Base-by-base conservation (phyloP, 2,888 invertebrate genomes). In the Trichogramma dendrolimi region DNA sequence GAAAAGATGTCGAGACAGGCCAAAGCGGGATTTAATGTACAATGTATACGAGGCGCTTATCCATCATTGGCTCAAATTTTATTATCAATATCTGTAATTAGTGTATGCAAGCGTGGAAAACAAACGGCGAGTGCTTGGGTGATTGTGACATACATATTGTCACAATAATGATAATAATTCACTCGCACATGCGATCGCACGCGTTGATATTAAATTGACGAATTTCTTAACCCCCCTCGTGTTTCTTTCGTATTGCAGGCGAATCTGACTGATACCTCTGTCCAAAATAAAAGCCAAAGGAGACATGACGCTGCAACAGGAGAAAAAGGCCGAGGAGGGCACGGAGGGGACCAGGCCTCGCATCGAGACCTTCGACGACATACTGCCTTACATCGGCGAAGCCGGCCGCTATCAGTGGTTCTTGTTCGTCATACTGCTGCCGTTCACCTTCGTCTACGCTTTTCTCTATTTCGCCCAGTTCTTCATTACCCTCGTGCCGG, bases 401-500 rank as follows among this genome's bases (percentile, higher is more conserved):
- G 78, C 78, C n/a, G 74, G 77, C 55, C 70, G 74, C 53, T 79
- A 79, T 65, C 79, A 79, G 62, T 72, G 73, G 70, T 71, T 78
- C 63, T 73, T 79, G 38, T 79, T 79, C 67, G 38, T 79, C 39
- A 65, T 79, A 4, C 70, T 79, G 0, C 67, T 79, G 61, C 79
- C 79, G 11, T 79, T 79, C 62, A 78, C 78, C 48, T 75, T 79
- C 64, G 78, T 77, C 52, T 79, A 79, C 60, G 77, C 78, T 4
- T 78, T 78, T 63, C 74, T 79, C 7, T 79, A 79, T 63, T 79
- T 79, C 64, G 75, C 78, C 11, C 79, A 79, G 67, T 78, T 79
- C 68, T 79, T 79, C 64, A 69, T 79, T 53, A 79, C 79, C 4
- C 71, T 79, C 47, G 61, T 77, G 14, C 79, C 79, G 0, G 72